These are phyloP conservation scores for Microcebus tavaratra DNA, from an alignment of 2,113 vertebrate species.

Conservation along the genomic window DNA sequence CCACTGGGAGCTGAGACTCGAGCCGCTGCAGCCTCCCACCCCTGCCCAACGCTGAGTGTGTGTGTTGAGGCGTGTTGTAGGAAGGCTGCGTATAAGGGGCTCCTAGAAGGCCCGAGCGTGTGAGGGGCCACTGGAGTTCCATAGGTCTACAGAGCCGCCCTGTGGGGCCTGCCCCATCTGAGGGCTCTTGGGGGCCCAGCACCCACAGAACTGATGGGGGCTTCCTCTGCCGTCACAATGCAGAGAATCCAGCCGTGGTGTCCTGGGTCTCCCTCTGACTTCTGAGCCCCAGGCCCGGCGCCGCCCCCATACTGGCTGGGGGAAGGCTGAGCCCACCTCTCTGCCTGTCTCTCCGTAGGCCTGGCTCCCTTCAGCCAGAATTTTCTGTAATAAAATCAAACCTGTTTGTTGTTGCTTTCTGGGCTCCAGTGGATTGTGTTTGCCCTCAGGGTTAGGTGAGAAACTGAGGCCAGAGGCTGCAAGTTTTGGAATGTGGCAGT, in stretches of 20 bases:
- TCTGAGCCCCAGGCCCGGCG: background rate
- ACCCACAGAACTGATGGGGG: background rate
- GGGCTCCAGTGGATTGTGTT: background rate
- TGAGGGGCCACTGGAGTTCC: background rate
- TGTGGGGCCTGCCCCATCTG: background rate
- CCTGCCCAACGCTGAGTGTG: background rate
- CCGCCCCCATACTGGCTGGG: background rate
- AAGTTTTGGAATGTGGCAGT: background rate
- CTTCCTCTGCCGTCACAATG: background rate
- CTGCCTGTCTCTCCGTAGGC: background rate
- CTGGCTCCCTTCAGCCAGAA: background rate
- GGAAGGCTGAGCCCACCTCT: background rate
- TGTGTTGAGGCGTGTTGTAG: too few species aligned
- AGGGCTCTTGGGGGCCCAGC: background rate
- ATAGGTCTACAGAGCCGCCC: background rate
- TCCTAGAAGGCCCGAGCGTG: fast-evolving
- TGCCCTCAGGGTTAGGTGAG: background rate
- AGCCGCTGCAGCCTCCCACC: background rate
- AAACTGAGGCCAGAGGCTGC: background rate
- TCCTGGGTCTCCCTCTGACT: background rate
- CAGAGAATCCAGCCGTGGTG: background rate
- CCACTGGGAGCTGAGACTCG: background rate
- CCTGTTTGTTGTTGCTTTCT: background rate
- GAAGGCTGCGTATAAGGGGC: too few species aligned
- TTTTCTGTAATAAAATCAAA: conserved; percentile 55